These are phyloP conservation scores for Anabacerthia variegaticeps DNA, from an alignment of 2,797 vertebrate genomes.

Conservation along the genomic window DNA sequence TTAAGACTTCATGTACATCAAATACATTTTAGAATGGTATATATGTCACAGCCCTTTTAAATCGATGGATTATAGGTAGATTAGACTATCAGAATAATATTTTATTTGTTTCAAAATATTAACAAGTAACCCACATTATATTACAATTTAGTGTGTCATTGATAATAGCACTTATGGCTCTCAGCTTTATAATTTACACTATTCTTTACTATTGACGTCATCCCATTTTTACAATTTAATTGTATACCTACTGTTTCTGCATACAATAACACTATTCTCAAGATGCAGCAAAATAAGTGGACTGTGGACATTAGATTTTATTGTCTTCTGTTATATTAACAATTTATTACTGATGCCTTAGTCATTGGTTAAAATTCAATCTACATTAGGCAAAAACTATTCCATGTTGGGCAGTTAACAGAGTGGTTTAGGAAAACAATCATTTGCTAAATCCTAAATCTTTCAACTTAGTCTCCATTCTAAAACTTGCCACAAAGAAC, in stretches of 20 bases:
- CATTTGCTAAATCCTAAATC: background rate
- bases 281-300: background rate
- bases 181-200: background rate
- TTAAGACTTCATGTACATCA: background rate
- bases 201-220: background rate
- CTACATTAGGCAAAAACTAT: background rate
- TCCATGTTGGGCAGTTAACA: background rate
- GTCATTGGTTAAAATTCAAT: background rate
- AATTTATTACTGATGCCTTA: background rate
- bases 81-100: background rate
- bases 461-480: background rate
- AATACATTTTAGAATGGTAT: background rate
- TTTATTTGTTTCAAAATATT: background rate
- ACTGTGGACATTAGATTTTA: background rate
- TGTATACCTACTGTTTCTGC: background rate
- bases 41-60: background rate
- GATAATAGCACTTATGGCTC: background rate
- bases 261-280: background rate
- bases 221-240: background rate
- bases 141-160: background rate
- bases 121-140: background rate
- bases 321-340: background rate
- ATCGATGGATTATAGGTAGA: background rate
- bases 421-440: background rate
- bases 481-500: background rate